phyloP scores from a whole-genome alignment of 1,140 invertebrate species.

The Aphaenogaster ashmeadi region DNA sequence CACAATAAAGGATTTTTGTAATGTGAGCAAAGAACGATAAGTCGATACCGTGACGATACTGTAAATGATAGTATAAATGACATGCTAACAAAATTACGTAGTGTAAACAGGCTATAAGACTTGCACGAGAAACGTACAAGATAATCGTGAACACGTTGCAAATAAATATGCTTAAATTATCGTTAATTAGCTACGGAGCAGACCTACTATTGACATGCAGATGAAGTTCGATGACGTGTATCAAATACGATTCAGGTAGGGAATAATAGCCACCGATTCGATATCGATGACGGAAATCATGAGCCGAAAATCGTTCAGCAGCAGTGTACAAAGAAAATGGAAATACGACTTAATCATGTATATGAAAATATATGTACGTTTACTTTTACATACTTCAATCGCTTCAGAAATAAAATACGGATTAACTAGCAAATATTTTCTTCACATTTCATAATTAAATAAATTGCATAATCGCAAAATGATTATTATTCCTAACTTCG shows the following conservation, averaged over 20 bases:
- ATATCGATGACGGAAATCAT: not conserved
- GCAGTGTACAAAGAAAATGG: not conserved
- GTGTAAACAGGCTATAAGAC: slow-evolving; percentile 20
- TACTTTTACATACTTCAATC: slow-evolving; percentile 1
- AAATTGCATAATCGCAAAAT: not conserved
- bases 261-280: not conserved
- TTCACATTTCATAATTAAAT: not conserved
- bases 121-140: not conserved
- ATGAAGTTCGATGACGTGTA: slow-evolving; percentile 24
- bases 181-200: slow-evolving; percentile 36
- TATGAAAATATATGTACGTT: not conserved
- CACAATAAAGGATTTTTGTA: not conserved
- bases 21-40: not conserved
- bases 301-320: not conserved
- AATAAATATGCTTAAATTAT: slow-evolving; percentile 49
- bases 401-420: not conserved
- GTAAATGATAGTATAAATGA: not conserved
- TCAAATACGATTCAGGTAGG: slow-evolving; percentile 12
- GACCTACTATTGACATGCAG: slow-evolving; percentile 44
- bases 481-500: slow-evolving; percentile 5
- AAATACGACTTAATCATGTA: not conserved
- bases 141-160: slow-evolving; percentile 34
- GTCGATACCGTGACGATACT: slow-evolving; percentile 5
- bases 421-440: not conserved
- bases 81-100: slow-evolving; percentile 8